Evolutionary conservation across 2,888 invertebrate genomes (phyloP).

Genomic region (Protodeltote pygarga): DNA sequence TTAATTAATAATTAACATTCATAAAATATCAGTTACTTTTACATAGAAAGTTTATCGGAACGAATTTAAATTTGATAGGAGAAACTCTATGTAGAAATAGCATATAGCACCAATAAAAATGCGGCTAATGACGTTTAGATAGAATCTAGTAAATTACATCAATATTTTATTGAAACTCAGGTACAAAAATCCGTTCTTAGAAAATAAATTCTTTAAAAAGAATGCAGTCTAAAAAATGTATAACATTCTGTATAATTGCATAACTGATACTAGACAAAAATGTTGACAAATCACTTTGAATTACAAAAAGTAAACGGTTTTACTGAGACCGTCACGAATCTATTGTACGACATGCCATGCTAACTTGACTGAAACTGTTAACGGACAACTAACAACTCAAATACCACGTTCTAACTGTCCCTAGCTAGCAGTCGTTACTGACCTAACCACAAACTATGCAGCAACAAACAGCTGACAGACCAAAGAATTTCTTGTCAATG

Average conservation of each 20-base stretch:
- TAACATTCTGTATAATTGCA: no score
- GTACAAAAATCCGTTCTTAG: no score
- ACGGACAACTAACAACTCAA: not conserved
- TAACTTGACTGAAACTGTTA: not conserved
- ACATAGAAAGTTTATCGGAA: slow-evolving; percentile 34
- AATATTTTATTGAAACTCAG: no score
- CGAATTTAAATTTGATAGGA: slow-evolving; percentile 22
- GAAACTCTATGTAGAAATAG: slow-evolving; percentile 20
- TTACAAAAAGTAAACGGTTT: no score
- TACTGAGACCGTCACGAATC: no score
- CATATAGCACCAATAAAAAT: slow-evolving; percentile 17
- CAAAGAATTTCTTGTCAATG: slow-evolving; percentile 32
- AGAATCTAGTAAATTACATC: not conserved
- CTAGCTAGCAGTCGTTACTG: not conserved
- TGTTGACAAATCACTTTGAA: no score
- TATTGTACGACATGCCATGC: no score
- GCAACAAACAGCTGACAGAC: slow-evolving; percentile 21
- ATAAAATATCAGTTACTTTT: slow-evolving; percentile 3
- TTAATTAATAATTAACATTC: not conserved
- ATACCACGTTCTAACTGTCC: not conserved
- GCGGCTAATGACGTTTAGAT: slow-evolving; percentile 7
- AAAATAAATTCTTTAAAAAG: no score
- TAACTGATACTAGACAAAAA: no score
- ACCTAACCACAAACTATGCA: not conserved
- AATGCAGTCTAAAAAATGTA: no score